phyloP scores from a whole-genome alignment of 2,888 invertebrate species.

The Amaurobius ferox region DNA sequence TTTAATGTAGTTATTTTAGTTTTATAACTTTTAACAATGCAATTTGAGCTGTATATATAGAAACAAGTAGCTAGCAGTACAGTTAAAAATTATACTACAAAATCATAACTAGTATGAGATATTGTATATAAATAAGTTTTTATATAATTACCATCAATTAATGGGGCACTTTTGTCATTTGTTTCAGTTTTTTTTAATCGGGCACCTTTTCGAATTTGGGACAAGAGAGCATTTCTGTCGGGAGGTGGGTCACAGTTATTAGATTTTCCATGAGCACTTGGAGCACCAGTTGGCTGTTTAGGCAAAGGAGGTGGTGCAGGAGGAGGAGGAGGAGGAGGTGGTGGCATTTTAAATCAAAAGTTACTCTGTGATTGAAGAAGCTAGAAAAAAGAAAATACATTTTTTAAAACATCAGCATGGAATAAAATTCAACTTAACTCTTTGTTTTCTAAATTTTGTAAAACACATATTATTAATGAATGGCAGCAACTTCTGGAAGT shows the following conservation, averaged over 20 bases:
- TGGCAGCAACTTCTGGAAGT: no score
- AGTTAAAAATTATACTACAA: no score
- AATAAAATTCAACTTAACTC: not conserved
- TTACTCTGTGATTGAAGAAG: not conserved
- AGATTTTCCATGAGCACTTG: constrained; percentile 4
- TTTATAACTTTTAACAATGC: no score
- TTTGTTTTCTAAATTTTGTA: no score
- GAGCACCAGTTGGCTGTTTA: not conserved
- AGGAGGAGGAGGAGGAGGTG: constrained; percentile 61
- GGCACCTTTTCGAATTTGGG: constrained; percentile 86
- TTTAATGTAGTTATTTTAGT: no score
- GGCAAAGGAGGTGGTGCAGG: constrained; percentile 55
- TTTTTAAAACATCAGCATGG: not conserved
- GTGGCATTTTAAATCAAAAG: constrained; percentile 18
- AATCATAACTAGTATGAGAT: no score
- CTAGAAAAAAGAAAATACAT: not conserved
- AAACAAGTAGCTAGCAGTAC: no score
- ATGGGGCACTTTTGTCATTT: constrained; percentile 92
- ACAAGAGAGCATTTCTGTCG: constrained; percentile 69
- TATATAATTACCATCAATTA: constrained; percentile 85
- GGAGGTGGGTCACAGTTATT: constrained; percentile 50
- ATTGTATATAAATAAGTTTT: no score
- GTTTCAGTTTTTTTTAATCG: constrained; percentile 90
- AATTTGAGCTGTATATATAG: no score
- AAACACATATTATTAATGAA: no score